Evolutionary conservation across 2,113 vertebrate species (phyloP).

Genomic region (Triplophysa tibetana): DNA sequence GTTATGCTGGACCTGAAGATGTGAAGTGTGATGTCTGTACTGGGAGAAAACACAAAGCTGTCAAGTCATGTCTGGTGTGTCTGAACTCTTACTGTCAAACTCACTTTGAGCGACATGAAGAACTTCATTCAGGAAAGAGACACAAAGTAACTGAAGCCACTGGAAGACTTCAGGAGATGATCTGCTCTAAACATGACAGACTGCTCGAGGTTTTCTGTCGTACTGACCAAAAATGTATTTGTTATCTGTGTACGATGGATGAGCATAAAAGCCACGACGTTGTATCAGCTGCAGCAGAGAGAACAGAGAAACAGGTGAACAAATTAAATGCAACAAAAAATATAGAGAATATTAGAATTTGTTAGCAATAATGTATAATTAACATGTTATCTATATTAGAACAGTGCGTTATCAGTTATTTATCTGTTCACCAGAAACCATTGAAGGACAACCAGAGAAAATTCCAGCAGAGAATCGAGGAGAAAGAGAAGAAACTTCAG

Average conservation of each 20-base stretch:
- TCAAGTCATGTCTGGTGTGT: background rate
- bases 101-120: background rate
- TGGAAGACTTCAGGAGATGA: background rate
- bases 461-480: background rate
- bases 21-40: constrained; percentile 18
- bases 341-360: too few species aligned
- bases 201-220: background rate
- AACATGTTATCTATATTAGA: too few species aligned
- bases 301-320: background rate
- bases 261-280: background rate
- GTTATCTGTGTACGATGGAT: background rate
- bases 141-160: background rate
- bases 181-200: background rate
- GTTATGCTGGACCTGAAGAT: constrained; percentile 9
- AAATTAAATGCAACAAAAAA: too few species aligned
- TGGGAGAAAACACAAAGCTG: background rate
- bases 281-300: background rate
- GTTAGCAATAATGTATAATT: too few species aligned
- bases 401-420: too few species aligned
- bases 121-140: background rate
- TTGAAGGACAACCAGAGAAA: background rate
- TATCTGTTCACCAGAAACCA: background rate
- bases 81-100: background rate
- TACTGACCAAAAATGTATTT: background rate
- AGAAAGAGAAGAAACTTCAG: background rate